phyloP scores from a whole-genome alignment of 2,113 vertebrate genomes.

The Protobothrops flavoviridis region DNA sequence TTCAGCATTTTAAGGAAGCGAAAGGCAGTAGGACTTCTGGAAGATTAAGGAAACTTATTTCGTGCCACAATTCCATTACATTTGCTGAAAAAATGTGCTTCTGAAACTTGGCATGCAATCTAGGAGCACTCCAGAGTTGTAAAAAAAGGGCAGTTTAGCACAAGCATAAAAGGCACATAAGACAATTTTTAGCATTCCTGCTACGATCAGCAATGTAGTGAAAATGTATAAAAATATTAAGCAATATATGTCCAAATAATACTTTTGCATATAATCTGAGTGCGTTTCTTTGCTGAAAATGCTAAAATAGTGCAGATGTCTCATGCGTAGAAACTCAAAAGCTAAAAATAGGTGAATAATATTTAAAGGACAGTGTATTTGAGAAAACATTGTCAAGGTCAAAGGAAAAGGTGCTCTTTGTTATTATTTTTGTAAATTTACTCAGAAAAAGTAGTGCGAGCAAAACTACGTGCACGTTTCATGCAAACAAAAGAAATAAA shows the following conservation, averaged over 20 bases:
- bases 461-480: not conserved
- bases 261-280: not conserved
- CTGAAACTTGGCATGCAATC: not conserved
- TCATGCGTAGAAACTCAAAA: constrained; percentile 4
- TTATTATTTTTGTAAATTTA: not conserved
- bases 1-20: not conserved
- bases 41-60: not conserved
- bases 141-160: not conserved
- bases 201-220: not conserved
- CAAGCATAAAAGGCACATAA: not conserved
- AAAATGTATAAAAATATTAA: not conserved
- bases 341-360: not conserved
- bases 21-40: not conserved
- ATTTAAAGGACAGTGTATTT: not conserved
- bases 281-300: fast-evolving
- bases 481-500: not conserved
- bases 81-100: not conserved
- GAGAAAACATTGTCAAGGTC: not conserved
- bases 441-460: not conserved
- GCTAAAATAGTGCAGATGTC: not conserved
- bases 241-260: not conserved
- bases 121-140: not conserved
- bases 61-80: not conserved
- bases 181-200: not conserved
- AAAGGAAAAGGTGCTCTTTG: not conserved